Evolutionary conservation across 2,888 invertebrate species (phyloP).

Genomic region (Eupithecia pulchellata): DNA sequence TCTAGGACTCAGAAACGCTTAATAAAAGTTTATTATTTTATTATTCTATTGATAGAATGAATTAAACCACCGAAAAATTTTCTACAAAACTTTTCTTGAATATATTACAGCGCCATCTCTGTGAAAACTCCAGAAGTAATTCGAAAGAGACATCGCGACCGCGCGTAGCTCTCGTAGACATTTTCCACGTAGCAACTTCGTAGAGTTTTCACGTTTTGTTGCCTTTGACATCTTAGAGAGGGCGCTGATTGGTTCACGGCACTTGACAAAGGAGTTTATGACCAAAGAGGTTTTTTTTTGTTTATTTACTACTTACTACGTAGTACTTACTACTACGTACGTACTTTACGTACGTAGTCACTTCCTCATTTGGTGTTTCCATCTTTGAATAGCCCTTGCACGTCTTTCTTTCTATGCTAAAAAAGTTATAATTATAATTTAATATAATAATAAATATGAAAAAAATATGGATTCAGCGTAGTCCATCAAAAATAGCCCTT

Average conservation of each 20-base stretch:
- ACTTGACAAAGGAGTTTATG: background rate
- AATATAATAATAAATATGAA: no score
- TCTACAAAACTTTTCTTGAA: background rate
- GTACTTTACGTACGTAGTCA: no score
- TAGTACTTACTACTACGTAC: no score
- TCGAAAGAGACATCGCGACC: slow-evolving; percentile 20
- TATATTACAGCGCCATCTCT: slow-evolving; percentile 51
- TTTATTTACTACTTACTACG: background rate
- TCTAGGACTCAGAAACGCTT: background rate
- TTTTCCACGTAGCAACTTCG: background rate
- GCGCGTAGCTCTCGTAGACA: slow-evolving; percentile 4
- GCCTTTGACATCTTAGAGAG: background rate
- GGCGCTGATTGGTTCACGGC: background rate
- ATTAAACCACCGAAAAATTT: background rate
- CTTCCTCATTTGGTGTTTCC: no score
- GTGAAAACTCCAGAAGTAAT: slow-evolving; percentile 29
- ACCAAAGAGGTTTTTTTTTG: background rate
- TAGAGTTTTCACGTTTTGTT: slow-evolving; percentile 11
- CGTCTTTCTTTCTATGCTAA: no score
- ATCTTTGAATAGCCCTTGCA: no score
- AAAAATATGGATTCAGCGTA: no score
- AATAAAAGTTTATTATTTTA: background rate
- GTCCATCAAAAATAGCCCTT: no score
- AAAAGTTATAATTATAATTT: no score
- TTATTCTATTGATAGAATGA: background rate